phyloP scores from a whole-genome alignment of 2,797 vertebrate genomes.

The Phoeniculus purpureus region DNA sequence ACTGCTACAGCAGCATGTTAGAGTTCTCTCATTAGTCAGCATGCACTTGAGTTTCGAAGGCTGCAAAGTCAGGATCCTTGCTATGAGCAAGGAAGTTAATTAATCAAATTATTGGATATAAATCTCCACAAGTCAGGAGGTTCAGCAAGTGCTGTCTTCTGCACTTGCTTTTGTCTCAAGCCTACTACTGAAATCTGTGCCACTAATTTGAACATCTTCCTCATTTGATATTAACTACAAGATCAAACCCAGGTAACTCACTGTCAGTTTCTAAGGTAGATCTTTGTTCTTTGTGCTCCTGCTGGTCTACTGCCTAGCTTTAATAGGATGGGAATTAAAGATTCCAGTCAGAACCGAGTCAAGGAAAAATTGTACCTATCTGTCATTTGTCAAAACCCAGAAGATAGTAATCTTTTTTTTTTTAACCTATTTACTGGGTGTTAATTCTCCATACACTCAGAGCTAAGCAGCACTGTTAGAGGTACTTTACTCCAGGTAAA shows the following conservation, averaged over 20 bases:
- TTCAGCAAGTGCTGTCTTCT: background rate
- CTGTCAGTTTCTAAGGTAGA: background rate
- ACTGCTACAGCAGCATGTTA: background rate
- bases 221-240: background rate
- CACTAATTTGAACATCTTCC: background rate
- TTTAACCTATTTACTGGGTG: background rate
- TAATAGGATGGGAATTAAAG: background rate
- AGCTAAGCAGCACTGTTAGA: conserved; percentile 16
- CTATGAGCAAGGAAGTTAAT: background rate
- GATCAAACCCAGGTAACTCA: background rate
- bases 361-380: conserved; percentile 9
- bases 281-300: background rate
- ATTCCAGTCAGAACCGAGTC: background rate
- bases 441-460: conserved; percentile 43
- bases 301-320: background rate
- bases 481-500: conserved; percentile 20
- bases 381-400: background rate
- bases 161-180: background rate
- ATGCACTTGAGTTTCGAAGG: background rate
- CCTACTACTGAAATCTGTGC: background rate
- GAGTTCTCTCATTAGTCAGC: background rate
- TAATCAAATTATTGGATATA: background rate
- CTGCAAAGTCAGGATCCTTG: background rate
- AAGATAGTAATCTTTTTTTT: background rate
- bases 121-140: background rate